These are phyloP conservation scores for Athene cunicularia DNA, from an alignment of 2,113 vertebrate species.

Conservation along the genomic window DNA sequence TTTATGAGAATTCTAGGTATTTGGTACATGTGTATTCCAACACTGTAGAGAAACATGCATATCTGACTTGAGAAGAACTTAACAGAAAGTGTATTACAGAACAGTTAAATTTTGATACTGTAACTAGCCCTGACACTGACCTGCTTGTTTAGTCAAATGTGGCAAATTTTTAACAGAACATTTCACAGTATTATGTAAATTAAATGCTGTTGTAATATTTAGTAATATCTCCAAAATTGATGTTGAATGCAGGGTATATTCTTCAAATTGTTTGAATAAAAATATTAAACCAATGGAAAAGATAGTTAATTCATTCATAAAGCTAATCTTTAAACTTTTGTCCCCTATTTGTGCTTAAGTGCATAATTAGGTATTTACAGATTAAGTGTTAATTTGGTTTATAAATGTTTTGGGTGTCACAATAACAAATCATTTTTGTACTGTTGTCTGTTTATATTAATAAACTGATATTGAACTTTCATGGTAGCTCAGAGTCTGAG, in stretches of 20 bases:
- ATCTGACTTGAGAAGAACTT: not conserved
- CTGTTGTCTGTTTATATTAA: not conserved
- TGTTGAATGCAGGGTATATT: not conserved
- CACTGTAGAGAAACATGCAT: not conserved
- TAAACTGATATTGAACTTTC: not conserved
- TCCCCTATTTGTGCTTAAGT: not conserved
- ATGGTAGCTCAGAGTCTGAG: not conserved
- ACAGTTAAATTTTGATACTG: not conserved
- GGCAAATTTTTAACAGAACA: not conserved
- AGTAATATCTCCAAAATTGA: not conserved
- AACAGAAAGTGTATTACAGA: not conserved
- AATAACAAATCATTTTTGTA: not conserved
- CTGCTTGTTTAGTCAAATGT: not conserved
- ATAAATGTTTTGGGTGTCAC: not conserved
- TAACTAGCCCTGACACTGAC: not conserved
- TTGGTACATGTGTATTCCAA: not conserved
- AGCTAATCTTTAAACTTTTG: not conserved
- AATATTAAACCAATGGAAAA: not conserved
- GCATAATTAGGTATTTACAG: not conserved
- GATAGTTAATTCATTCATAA: not conserved
- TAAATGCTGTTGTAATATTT: not conserved
- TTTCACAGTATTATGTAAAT: not conserved
- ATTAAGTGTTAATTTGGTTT: not conserved
- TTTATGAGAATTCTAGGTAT: not conserved
- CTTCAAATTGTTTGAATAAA: not conserved